Percentiles rank a stretch among this genome's conserved stretches.
phyloP scores from a whole-genome alignment of 1,140 invertebrate species.

The Mesaphorura yosii region DNA sequence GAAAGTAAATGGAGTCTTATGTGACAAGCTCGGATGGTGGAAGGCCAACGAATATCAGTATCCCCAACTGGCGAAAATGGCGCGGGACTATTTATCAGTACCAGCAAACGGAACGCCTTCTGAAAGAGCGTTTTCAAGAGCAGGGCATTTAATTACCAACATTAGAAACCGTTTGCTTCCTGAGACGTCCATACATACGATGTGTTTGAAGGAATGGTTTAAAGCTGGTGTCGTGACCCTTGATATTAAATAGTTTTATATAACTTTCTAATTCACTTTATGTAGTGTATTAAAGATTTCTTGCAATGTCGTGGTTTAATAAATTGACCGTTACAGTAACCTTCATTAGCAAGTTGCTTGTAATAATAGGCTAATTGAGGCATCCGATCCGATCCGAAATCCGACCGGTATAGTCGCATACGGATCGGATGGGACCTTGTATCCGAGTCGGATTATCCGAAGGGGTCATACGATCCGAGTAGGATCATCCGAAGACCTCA shows the following conservation, averaged over 20 bases:
- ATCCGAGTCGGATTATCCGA: neutral
- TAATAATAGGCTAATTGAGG: neutral
- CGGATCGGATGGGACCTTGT: neutral
- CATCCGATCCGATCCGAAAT: neutral
- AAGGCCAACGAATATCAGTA: constrained; percentile 30
- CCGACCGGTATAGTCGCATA: too few relatives aligned
- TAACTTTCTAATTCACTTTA: neutral
- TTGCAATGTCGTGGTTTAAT: neutral
- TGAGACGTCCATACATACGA: neutral
- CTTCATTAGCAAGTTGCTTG: neutral
- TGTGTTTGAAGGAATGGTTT: neutral
- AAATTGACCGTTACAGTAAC: too few relatives aligned
- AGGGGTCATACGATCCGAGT: neutral
- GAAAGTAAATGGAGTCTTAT: too few relatives aligned
- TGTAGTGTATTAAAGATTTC: neutral
- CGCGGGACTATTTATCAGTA: constrained; percentile 35
- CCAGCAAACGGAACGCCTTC: constrained; percentile 34
- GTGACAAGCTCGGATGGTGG: too few relatives aligned
- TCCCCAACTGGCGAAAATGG: constrained; percentile 34
- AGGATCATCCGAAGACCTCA: neutral
- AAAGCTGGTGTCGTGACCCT: neutral
- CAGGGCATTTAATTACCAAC: constrained; percentile 5
- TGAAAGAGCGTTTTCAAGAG: constrained; percentile 34
- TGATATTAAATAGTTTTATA: neutral
- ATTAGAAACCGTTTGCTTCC: neutral